Percentiles rank a stretch among this genome's conserved stretches.
Conservation (phyloP, 2,113 vertebrate genomes). For the Amia ocellicauda region DNA sequence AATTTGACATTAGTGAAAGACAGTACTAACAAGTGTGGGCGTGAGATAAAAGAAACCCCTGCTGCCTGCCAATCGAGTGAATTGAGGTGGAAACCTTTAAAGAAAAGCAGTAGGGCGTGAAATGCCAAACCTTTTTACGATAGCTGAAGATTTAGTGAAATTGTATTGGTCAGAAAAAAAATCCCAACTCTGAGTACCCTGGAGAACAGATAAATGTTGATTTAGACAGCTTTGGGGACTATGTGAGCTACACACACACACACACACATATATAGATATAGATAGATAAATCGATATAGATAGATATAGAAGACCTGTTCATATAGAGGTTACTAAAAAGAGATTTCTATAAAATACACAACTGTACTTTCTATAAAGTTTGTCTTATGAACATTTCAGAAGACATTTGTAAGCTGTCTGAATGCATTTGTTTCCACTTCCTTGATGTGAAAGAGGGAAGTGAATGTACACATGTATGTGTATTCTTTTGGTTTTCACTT, state of each 20-base stretch:
- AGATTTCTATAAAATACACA: too few species aligned
- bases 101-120: slow-evolving; percentile 49
- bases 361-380: too few species aligned
- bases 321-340: too few species aligned
- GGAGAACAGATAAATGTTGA: background rate
- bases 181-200: background rate
- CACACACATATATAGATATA: too few species aligned
- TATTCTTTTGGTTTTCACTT: too few species aligned
- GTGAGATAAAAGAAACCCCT: slow-evolving; percentile 52
- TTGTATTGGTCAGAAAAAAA: slow-evolving; percentile 32
- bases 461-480: too few species aligned
- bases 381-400: too few species aligned
- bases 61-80: slow-evolving; percentile 43
- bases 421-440: too few species aligned
- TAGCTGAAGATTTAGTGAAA: slow-evolving; percentile 37
- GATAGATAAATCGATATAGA: too few species aligned
- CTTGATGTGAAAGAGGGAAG: too few species aligned
- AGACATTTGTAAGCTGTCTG: too few species aligned
- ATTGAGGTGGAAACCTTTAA: slow-evolving; percentile 48
- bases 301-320: too few species aligned
- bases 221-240: background rate
- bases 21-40: slow-evolving; percentile 48
- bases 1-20: slow-evolving; percentile 64
- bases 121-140: slow-evolving; percentile 45
- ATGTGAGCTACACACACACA: background rate